Percentiles rank a stretch among this genome's conserved stretches.
phyloP scores from a whole-genome alignment of 2,888 invertebrate species.

The Bimastos eiseni region DNA sequence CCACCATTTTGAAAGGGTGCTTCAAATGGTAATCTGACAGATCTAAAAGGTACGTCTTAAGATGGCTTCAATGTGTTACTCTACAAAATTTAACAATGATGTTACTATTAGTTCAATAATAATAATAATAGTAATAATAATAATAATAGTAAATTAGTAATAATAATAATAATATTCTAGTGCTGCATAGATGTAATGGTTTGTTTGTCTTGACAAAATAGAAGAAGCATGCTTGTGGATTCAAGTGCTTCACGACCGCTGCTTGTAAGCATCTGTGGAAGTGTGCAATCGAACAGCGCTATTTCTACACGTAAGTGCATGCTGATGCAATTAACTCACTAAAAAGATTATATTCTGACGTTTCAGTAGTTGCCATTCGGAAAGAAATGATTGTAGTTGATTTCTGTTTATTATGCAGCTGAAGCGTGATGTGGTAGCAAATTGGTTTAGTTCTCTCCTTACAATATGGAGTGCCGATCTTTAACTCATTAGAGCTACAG shows the following conservation, averaged over 20 bases:
- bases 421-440: neutral
- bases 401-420: neutral
- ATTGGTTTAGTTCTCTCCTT: neutral
- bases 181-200: neutral
- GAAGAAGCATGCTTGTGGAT: constrained; percentile 73
- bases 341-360: neutral
- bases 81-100: too few species aligned
- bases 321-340: neutral
- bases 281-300: constrained; percentile 94
- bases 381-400: neutral
- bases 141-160: neutral
- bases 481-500: too few species aligned
- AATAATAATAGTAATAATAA: neutral
- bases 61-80: too few species aligned
- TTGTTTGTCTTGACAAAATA: constrained; percentile 39
- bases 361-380: neutral
- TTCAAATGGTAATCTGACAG: too few species aligned
- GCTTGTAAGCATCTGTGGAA: constrained; percentile 95
- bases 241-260: constrained; percentile 88
- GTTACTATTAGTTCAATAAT: too few species aligned
- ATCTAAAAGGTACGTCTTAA: too few species aligned
- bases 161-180: neutral
- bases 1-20: too few species aligned
- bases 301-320: constrained; percentile 86
- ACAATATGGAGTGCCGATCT: too few species aligned